Evolutionary conservation across 2,797 vertebrate genomes (phyloP).

Genomic region (Siniperca scherzeri): DNA sequence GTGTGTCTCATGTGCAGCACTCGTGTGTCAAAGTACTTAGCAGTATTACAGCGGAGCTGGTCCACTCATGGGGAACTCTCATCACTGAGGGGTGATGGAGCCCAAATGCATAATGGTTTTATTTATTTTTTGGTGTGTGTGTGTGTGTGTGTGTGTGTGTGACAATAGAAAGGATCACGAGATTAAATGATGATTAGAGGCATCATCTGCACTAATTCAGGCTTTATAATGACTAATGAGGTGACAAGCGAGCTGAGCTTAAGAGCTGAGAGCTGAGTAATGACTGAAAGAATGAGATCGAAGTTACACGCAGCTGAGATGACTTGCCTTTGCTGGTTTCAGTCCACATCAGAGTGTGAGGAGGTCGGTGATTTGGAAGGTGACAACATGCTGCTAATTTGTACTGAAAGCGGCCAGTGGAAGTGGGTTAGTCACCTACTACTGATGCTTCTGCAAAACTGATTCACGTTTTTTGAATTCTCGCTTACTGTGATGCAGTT

Average conservation of each 20-base stretch:
- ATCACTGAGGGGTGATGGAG: not conserved
- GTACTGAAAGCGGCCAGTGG: not conserved
- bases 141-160: not conserved
- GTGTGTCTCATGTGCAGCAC: not conserved
- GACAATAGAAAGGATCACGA: not conserved
- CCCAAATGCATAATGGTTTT: not conserved
- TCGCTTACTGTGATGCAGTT: no score
- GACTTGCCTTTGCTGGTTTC: slow-evolving; percentile 16
- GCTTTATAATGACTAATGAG: not conserved
- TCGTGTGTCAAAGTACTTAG: not conserved
- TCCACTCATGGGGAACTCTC: not conserved
- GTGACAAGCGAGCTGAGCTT: slow-evolving; percentile 26
- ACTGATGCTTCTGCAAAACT: no score
- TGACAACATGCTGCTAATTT: not conserved
- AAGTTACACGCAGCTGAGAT: slow-evolving; percentile 13
- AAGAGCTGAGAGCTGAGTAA: not conserved
- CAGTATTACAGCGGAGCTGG: not conserved
- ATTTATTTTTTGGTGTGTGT: not conserved
- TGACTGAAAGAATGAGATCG: slow-evolving; percentile 22
- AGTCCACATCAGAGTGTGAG: slow-evolving; percentile 10
- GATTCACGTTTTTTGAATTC: no score
- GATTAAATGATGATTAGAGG: slow-evolving; percentile 18
- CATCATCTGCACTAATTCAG: not conserved
- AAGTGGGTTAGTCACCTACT: no score
- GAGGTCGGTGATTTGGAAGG: not conserved